phyloP scores from a whole-genome alignment of 2,888 invertebrate species.

The Bembecia ichneumoniformis region DNA sequence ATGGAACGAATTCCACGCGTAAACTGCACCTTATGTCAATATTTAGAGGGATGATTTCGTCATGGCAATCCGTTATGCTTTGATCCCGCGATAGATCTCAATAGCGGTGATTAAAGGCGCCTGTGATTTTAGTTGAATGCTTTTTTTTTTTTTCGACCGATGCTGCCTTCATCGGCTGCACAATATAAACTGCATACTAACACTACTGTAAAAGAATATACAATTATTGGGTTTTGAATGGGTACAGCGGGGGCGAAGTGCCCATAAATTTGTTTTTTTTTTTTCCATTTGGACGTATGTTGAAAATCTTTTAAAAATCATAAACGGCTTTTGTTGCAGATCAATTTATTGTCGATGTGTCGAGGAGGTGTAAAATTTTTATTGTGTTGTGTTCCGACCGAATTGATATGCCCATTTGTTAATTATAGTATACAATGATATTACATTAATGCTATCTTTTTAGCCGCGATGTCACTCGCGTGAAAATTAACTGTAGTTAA shows the following conservation, averaged over 20 bases:
- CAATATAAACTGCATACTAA: slow-evolving; percentile 68
- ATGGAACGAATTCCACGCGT: slow-evolving; percentile 40
- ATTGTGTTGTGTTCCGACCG: slow-evolving; percentile 28
- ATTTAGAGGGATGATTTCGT: slow-evolving; percentile 55
- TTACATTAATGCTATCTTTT: too few relatives aligned
- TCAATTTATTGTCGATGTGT: slow-evolving; percentile 52
- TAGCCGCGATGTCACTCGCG: too few relatives aligned
- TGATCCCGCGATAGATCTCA: slow-evolving; percentile 71
- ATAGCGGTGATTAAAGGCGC: slow-evolving; percentile 73
- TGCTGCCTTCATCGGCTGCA: slow-evolving; percentile 59
- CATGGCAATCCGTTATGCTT: slow-evolving; percentile 44
- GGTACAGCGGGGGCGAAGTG: slow-evolving; percentile 71
- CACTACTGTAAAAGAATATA: slow-evolving; percentile 73
- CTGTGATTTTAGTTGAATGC: slow-evolving; percentile 70
- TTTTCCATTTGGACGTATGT: slow-evolving; percentile 34
- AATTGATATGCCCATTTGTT: slow-evolving; percentile 36
- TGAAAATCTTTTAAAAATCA: slow-evolving; percentile 63
- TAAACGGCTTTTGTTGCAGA: slow-evolving; percentile 44
- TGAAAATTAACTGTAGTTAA: too few relatives aligned
- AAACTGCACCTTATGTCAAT: slow-evolving; percentile 55
- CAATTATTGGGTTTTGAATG: slow-evolving; percentile 71
- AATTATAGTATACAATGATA: slow-evolving; percentile 40
- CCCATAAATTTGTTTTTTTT: slow-evolving; percentile 68
- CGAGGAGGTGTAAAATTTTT: slow-evolving; percentile 34
- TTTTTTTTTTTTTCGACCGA: slow-evolving; percentile 42